Percentiles rank a stretch among this genome's conserved stretches.
These are phyloP conservation scores for Psittacula cyanocephala DNA, from an alignment of 2,113 vertebrate species.

Conservation along the genomic window DNA sequence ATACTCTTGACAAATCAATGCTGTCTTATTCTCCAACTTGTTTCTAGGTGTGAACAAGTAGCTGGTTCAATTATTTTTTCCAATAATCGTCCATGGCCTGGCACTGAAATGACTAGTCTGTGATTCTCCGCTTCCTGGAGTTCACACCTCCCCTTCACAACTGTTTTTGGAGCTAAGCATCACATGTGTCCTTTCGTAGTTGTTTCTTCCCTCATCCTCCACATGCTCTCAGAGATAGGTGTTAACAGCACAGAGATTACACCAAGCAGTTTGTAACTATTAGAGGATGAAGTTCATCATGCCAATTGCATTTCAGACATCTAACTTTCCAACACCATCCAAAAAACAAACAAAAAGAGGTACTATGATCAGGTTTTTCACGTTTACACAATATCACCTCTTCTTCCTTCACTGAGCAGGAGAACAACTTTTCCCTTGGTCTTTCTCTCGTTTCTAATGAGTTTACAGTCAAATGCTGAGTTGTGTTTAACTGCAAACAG, in stretches of 20 bases:
- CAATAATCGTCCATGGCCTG: background rate
- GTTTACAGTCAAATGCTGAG: background rate
- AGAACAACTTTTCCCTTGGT: background rate
- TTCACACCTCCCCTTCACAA: background rate
- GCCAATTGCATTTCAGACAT: background rate
- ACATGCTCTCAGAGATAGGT: background rate
- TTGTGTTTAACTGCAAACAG: background rate
- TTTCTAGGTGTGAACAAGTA: background rate
- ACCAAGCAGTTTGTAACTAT: background rate
- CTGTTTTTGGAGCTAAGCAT: background rate
- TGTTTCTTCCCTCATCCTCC: background rate
- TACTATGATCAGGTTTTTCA: background rate
- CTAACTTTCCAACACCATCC: background rate
- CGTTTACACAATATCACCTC: accelerated
- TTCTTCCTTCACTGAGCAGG: background rate
- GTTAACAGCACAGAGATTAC: background rate
- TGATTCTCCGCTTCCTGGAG: background rate
- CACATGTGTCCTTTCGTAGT: accelerated
- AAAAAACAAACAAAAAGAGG: background rate
- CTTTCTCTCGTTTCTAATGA: background rate
- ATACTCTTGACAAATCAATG: background rate
- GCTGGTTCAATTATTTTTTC: background rate
- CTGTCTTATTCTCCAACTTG: background rate
- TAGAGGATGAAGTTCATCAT: background rate
- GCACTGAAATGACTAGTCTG: background rate